A percentile compares a stretch with the other conserved stretches of the same genome.
Conservation (phyloP, 1,140 invertebrate genomes). For the Formica selysi region DNA sequence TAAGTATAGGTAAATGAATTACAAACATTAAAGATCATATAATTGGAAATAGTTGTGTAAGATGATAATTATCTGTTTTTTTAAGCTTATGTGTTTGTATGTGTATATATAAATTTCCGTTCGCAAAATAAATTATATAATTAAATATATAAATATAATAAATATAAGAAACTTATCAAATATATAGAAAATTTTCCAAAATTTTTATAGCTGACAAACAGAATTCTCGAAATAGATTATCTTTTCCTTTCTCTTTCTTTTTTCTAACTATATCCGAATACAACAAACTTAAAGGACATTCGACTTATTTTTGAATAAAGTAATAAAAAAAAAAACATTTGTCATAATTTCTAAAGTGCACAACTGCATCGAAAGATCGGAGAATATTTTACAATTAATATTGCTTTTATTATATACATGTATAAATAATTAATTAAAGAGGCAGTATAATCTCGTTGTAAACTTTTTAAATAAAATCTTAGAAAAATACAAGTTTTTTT, state of each 20-base stretch:
- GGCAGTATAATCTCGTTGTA: background rate
- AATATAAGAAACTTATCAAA: background rate
- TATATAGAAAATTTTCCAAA: background rate
- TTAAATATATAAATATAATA: background rate
- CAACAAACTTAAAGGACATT: background rate
- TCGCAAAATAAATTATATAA: background rate
- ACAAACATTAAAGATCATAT: slow-evolving; percentile 12
- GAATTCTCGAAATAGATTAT: background rate
- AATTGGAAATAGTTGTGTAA: slow-evolving; percentile 3
- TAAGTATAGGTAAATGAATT: slow-evolving; percentile 69
- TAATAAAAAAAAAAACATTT: background rate
- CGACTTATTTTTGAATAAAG: background rate
- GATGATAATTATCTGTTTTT: background rate
- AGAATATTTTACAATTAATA: background rate
- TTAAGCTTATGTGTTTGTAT: background rate
- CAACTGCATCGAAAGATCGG: background rate
- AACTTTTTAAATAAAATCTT: slow-evolving; percentile 1
- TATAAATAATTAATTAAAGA: background rate
- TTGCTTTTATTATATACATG: background rate
- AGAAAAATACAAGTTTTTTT: background rate
- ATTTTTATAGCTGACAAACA: background rate
- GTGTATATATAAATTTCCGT: background rate
- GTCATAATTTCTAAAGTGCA: background rate
- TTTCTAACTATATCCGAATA: background rate
- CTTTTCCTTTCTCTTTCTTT: too few relatives aligned